phyloP scores from a whole-genome alignment of 2,113 vertebrate species.

The Dasyurus viverrinus region DNA sequence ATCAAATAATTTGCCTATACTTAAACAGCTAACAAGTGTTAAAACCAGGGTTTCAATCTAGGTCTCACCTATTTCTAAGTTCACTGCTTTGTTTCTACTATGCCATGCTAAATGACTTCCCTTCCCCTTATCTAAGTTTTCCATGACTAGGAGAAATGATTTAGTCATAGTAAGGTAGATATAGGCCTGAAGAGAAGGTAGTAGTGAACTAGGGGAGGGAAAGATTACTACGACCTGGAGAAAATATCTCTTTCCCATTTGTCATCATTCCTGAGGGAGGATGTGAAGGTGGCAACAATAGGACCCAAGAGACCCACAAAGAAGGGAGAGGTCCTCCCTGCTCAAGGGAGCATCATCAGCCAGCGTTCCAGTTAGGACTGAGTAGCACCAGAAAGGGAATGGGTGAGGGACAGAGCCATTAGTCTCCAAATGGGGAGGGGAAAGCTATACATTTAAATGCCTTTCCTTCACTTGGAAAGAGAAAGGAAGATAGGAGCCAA shows the following conservation, averaged over 20 bases:
- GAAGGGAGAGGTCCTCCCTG: background rate
- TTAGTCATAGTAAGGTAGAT: background rate
- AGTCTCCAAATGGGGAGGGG: background rate
- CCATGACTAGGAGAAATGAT: background rate
- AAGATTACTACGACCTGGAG: background rate
- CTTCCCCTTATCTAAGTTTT: background rate
- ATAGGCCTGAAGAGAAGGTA: background rate
- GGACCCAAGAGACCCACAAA: background rate
- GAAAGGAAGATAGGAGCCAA: background rate
- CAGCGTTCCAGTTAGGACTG: background rate
- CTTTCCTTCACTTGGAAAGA: background rate
- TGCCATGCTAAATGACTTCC: background rate
- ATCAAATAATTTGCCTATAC: background rate
- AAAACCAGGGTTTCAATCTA: background rate
- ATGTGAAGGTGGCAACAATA: background rate
- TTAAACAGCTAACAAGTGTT: background rate
- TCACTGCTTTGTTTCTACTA: background rate
- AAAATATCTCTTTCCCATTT: background rate
- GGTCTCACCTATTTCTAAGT: background rate
- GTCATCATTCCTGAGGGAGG: background rate
- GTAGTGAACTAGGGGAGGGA: background rate
- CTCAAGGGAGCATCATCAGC: background rate
- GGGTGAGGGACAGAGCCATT: background rate
- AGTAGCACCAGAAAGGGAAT: background rate
- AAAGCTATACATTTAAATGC: background rate